Conservation (phyloP, 2,888 invertebrate genomes). For the Aleiodes alternator region DNA sequence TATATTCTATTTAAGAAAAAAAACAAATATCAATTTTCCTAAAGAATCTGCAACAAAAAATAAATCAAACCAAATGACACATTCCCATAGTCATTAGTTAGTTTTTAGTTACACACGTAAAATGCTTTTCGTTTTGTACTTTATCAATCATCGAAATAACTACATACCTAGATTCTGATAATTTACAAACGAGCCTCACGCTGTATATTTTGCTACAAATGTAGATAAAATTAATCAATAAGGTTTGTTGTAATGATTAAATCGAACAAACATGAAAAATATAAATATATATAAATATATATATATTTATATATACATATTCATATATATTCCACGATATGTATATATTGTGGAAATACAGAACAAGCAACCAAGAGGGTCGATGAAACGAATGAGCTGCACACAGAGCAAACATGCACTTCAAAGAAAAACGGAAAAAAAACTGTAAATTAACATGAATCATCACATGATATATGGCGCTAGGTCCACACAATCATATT, state of each 20-base stretch:
- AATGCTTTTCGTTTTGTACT: slow-evolving; percentile 26
- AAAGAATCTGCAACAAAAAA: neutral
- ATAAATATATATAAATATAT: neutral
- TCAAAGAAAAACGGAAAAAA: neutral
- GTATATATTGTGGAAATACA: neutral
- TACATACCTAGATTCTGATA: neutral
- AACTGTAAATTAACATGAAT: slow-evolving; percentile 32
- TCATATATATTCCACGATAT: too few species aligned
- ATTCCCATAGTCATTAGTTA: slow-evolving; percentile 41
- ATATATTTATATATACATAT: too few species aligned
- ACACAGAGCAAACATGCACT: slow-evolving; percentile 41
- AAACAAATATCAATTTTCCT: neutral
- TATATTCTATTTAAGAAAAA: too few species aligned
- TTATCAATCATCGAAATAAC: slow-evolving; percentile 21
- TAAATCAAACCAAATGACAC: slow-evolving; percentile 27
- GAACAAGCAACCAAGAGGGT: slow-evolving; percentile 19
- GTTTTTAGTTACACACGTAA: slow-evolving; percentile 41
- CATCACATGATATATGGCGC: slow-evolving; percentile 30
- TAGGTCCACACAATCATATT: slow-evolving; percentile 64
- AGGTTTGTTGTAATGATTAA: slow-evolving; percentile 25
- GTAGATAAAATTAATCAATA: slow-evolving; percentile 33
- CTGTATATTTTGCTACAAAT: slow-evolving; percentile 32
- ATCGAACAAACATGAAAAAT: neutral
- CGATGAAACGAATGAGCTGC: slow-evolving; percentile 42
- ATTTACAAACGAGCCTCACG: slow-evolving; percentile 5